A percentile compares a stretch with the other conserved stretches of the same genome.
Conservation (phyloP, 2,113 vertebrate species). For the Cyrtonyx montezumae region DNA sequence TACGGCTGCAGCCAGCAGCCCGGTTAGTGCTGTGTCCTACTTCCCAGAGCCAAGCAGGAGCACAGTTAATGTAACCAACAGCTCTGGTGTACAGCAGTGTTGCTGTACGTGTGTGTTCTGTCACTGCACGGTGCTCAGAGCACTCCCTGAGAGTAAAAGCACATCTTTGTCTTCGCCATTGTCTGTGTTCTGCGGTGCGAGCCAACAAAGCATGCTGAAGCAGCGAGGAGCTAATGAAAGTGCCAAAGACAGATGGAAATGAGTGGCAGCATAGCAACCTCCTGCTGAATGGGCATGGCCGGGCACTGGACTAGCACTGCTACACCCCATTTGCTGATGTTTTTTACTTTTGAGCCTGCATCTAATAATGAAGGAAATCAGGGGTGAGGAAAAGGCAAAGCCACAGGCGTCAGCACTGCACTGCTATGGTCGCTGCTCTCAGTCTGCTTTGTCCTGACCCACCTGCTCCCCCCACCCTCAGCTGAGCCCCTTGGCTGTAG, state of each 20-base stretch:
- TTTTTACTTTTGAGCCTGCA: background rate
- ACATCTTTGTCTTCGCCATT: background rate
- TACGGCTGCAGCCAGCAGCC: constrained; percentile 26
- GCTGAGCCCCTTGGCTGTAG: background rate
- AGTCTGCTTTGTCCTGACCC: no score
- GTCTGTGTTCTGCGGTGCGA: background rate
- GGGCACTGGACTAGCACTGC: fast-evolving
- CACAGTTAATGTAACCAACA: background rate
- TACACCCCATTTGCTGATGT: background rate
- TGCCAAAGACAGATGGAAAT: background rate
- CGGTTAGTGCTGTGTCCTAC: background rate
- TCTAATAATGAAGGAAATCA: background rate
- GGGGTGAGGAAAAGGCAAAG: no score
- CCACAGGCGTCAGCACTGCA: no score
- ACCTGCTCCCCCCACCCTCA: no score
- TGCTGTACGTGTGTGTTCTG: background rate
- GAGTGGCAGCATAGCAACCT: background rate
- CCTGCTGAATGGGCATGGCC: background rate
- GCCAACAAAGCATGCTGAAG: background rate
- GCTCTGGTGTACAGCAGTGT: background rate
- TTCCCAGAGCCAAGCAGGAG: background rate
- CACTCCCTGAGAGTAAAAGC: background rate
- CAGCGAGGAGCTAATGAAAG: background rate
- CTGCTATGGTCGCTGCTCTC: no score
- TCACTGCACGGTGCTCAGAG: background rate